Base-by-base conservation (phyloP, 2,113 vertebrate genomes). In the Thinocorus orbignyianus region DNA sequence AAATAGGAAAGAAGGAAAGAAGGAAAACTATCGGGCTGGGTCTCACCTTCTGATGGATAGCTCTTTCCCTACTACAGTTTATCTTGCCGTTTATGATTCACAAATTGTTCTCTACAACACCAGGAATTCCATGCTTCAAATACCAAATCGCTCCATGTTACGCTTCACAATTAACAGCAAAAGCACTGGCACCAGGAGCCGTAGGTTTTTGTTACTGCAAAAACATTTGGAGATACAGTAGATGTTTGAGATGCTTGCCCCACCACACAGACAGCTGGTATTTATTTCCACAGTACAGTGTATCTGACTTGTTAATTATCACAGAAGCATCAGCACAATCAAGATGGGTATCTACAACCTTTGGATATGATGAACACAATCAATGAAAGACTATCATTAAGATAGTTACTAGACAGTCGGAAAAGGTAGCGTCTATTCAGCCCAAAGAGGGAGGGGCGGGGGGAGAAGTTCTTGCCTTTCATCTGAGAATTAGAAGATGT, bases 171-270 rank as follows among this genome's bases (percentile, higher is more conserved):
- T 76, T 58, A 96, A 60, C 33, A 70, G 68, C 65, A 30, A 58
- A 86, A 72, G 88, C 10, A 42, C 58, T 49, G 49, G 35, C 73
- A 81, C 54, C 13, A 58, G 76, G 51, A 80, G 60, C 3, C 17
- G 58, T 9, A 48, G 23, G 22, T 33, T 39, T 30, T 77, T 58
- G 62, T 61, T 57, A 73, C 82, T 69, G 88, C 81, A 87, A 78
- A 80, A 42, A 58, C 91, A 73, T 65, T 31, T 17, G 17, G 51
- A 95, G 51, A 44, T 20, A 17, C 4, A 26, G 61, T 10, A 65
- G 73, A 91, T 85, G 83, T 62, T 66, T 87, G 81, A 88, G 90
- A 91, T 94, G 77, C 94, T 88, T 92, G 79, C 93, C 94, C 86
- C 90, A 91, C 88, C 87, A 89, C 91, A 79, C 61, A 71, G 84